A percentile compares a stretch with the other conserved stretches of the same genome.
These are phyloP conservation scores for Drosophila navojoa DNA, from an alignment of 1,140 invertebrate species.

Conservation along the genomic window DNA sequence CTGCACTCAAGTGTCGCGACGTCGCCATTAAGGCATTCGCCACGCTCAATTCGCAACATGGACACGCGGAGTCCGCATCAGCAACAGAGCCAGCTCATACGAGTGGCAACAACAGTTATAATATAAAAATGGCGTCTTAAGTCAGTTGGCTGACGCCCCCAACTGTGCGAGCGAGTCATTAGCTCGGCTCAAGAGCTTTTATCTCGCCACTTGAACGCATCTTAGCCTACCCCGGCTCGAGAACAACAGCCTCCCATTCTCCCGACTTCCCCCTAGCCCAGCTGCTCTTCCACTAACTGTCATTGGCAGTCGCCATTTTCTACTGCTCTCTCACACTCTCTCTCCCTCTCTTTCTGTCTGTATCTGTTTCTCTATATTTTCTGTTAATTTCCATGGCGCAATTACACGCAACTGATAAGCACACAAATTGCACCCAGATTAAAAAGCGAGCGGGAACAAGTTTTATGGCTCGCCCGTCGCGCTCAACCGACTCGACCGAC, in stretches of 20 bases:
- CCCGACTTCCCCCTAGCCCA: background rate
- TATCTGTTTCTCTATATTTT: background rate
- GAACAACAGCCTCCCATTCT: background rate
- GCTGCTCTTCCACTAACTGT: slow-evolving; percentile 8
- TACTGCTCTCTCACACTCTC: slow-evolving; percentile 4
- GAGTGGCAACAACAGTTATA: background rate
- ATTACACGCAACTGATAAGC: slow-evolving; percentile 80
- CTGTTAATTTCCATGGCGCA: slow-evolving; percentile 74
- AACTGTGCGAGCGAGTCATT: slow-evolving; percentile 69
- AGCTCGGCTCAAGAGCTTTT: slow-evolving; percentile 78
- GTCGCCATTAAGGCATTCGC: slow-evolving; percentile 77
- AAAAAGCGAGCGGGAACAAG: slow-evolving; percentile 57
- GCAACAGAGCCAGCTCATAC: slow-evolving; percentile 29
- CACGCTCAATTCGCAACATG: slow-evolving; percentile 71
- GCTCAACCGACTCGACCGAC: slow-evolving; percentile 28
- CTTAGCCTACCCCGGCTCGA: slow-evolving; percentile 16
- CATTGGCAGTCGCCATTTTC: slow-evolving; percentile 73
- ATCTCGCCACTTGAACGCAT: slow-evolving; percentile 77
- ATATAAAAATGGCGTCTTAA: slow-evolving; percentile 79
- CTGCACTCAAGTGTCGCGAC: slow-evolving; percentile 75
- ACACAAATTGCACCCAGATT: slow-evolving; percentile 53
- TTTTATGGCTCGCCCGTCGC: slow-evolving; percentile 55
- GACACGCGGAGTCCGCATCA: slow-evolving; percentile 49
- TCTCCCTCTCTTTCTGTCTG: background rate
- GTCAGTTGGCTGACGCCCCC: slow-evolving; percentile 54